Conservation (phyloP, 2,888 invertebrate genomes). For the Eremobia ochroleuca region DNA sequence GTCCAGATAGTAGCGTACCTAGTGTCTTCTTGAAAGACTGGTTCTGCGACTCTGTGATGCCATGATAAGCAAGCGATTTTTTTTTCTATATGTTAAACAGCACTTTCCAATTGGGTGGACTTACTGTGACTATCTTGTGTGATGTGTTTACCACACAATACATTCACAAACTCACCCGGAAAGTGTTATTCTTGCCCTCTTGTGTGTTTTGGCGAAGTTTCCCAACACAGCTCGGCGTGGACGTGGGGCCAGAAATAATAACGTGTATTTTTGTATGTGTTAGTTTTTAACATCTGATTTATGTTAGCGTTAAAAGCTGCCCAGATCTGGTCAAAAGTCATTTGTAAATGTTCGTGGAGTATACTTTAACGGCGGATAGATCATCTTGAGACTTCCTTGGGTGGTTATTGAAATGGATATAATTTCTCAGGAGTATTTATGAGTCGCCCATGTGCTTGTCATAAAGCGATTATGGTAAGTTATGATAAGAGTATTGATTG, state of each 20-base stretch:
- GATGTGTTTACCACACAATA: slow-evolving; percentile 37
- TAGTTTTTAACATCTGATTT: slow-evolving; percentile 59
- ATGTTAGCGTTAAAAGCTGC: slow-evolving; percentile 47
- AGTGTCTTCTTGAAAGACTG: background rate
- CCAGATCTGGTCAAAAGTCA: slow-evolving; percentile 49
- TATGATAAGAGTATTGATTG: background rate
- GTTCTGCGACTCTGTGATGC: background rate
- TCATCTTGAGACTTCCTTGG: slow-evolving; percentile 18
- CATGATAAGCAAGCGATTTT: background rate
- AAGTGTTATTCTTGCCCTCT: slow-evolving; percentile 52
- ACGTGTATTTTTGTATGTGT: slow-evolving; percentile 45
- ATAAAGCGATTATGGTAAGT: background rate
- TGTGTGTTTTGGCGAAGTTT: slow-evolving; percentile 56
- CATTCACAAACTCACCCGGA: slow-evolving; percentile 38
- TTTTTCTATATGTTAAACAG: background rate
- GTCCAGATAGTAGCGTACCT: background rate
- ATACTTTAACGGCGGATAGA: slow-evolving; percentile 26
- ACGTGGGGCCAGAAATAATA: slow-evolving; percentile 58
- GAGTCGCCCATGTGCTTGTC: background rate
- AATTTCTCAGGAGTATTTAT: background rate
- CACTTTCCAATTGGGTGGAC: background rate
- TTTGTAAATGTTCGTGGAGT: slow-evolving; percentile 49
- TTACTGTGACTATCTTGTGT: slow-evolving; percentile 9
- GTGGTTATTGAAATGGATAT: background rate
- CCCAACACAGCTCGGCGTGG: slow-evolving; percentile 17